Base-by-base conservation (phyloP, 2,888 invertebrate genomes). In the Rhingia rostrata region DNA sequence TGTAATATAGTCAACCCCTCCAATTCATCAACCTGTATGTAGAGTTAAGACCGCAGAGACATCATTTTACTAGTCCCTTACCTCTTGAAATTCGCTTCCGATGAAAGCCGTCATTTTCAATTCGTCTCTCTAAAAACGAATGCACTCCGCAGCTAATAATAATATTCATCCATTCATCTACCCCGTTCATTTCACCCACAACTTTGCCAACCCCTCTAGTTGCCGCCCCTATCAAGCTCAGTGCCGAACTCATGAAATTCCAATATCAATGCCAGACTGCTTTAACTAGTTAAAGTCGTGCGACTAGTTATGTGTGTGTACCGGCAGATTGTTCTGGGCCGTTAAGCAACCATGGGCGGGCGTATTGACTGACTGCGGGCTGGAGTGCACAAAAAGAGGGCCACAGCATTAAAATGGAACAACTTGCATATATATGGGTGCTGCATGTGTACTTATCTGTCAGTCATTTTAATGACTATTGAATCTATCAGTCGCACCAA, bases 251-350 rank as follows among this genome's bases (percentile, higher is more conserved):
- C 75, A 75, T 75, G 51, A 53, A 75, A 75, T 45, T 75, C 60
- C 60, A 75, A 75, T 60, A 66, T 37, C 74, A 58, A 58, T 60
- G 66, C 47, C 74, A 75, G 66, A 66, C 66, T 43, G 51, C 43
- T 74, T 60, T 56, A 75, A 75, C 66, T 75, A 75, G 54, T 75
- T 53, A 60, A 60, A 56, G 60, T 60, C 67, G 53, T 35, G 51
- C 58, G 51, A 41, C 51, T 58, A 43, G 49, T 33, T 64, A 33
- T 14, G 14, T 49, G 30, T 49, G 33, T 33, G 14, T 14, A 30
- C 30, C 4, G 9, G 9, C 9, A 30, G n/a, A 37, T 32, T 22
- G 70, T 61, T 72, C 51, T 53, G 53, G 61, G 43, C 61, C 61
- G 41, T 63, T 61, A 41, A 53, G n/a, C 33, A 53, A 14, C n/a